These are phyloP conservation scores for Portunus trituberculatus DNA, from an alignment of 1,140 invertebrate species.

Conservation along the genomic window DNA sequence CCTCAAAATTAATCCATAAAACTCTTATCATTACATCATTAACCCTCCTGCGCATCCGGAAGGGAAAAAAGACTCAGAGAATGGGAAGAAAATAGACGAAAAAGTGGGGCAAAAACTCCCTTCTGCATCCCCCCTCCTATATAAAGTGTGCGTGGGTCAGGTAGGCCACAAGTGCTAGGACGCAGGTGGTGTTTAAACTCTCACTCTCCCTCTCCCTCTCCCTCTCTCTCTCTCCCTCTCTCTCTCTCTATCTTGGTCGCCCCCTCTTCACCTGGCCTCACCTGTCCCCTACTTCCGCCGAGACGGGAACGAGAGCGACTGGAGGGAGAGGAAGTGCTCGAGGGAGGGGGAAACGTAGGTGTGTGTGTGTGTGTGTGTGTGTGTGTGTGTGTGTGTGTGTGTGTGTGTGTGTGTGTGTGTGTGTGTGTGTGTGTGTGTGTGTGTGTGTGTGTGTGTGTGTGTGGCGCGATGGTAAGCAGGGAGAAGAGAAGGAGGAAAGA, in stretches of 20 bases:
- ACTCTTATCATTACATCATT: conserved; percentile 23
- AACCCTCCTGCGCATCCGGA: neutral
- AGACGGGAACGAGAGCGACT: neutral
- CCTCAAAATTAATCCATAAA: neutral
- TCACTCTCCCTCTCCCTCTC: neutral
- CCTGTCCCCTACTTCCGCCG: neutral
- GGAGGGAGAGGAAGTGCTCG: neutral
- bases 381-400: no score
- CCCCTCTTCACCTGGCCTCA: conserved; percentile 7
- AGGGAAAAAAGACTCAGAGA: neutral
- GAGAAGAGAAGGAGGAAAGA: neutral
- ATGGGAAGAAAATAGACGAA: neutral
- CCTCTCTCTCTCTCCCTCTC: neutral
- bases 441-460: neutral
- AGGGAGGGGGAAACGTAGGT: neutral
- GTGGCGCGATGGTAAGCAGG: no score
- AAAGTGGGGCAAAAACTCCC: neutral
- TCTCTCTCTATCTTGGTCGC: neutral
- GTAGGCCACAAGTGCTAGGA: neutral
- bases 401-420: no score
- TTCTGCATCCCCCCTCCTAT: neutral
- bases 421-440: no score
- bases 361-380: no score
- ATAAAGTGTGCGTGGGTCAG: neutral
- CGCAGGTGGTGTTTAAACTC: conserved; percentile 6